Conservation (phyloP, 2,797 vertebrate species). For the Neosalanx taihuensis region DNA sequence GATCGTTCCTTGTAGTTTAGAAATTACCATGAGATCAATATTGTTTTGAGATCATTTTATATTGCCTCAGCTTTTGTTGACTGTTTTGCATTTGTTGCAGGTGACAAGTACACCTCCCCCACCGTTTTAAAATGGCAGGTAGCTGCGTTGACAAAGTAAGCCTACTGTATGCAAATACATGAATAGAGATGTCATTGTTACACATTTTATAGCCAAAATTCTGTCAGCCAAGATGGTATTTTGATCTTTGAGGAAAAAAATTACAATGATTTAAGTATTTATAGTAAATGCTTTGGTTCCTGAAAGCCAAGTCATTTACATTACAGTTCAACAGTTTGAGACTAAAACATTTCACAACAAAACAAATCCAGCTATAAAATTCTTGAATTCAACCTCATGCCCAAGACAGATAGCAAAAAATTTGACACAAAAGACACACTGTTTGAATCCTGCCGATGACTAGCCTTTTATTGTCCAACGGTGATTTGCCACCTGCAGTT, state of each 20-base stretch:
- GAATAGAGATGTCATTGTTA: not conserved
- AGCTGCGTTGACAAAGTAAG: constrained; percentile 55
- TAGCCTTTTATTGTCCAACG: constrained; percentile 48
- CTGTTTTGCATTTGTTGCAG: constrained; percentile 61
- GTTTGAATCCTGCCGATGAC: constrained; percentile 23
- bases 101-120: constrained; percentile 29
- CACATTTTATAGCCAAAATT: not conserved
- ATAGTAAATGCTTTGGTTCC: too few relatives aligned
- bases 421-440: too few relatives aligned
- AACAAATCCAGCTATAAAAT: too few relatives aligned
- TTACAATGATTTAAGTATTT: too few relatives aligned
- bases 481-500: constrained; percentile 61
- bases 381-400: too few relatives aligned
- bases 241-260: too few relatives aligned
- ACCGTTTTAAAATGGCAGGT: constrained; percentile 8
- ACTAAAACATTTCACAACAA: too few relatives aligned
- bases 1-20: constrained; percentile 45
- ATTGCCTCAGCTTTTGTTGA: constrained; percentile 58
- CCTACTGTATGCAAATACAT: constrained; percentile 31
- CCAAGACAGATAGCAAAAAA: too few relatives aligned
- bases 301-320: too few relatives aligned
- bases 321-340: too few relatives aligned
- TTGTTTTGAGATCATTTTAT: constrained; percentile 50
- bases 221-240: not conserved
- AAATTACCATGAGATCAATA: constrained; percentile 59